These are phyloP conservation scores for Colistium nudipinnis DNA, from an alignment of 2,113 vertebrate genomes.

Conservation along the genomic window DNA sequence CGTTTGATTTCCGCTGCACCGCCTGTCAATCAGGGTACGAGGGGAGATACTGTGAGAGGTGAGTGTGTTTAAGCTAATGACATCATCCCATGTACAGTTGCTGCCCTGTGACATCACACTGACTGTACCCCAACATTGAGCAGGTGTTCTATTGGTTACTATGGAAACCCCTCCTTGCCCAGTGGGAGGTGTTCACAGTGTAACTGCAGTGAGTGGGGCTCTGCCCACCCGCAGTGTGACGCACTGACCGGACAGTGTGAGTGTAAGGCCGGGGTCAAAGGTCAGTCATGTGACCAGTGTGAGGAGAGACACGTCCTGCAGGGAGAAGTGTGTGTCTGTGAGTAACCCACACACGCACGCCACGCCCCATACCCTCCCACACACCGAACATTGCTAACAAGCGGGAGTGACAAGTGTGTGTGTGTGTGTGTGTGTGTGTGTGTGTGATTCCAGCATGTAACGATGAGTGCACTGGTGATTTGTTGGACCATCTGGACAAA, in stretches of 20 bases:
- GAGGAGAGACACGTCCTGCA: constrained; percentile 84
- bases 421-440: not conserved
- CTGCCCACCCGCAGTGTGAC: constrained; percentile 81
- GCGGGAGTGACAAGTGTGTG: not conserved
- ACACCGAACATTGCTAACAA: not conserved
- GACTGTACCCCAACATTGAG: not conserved
- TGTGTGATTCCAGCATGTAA: constrained; percentile 83
- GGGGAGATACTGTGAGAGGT: constrained; percentile 93
- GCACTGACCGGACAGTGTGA: constrained; percentile 83
- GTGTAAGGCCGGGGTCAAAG: constrained; percentile 86
- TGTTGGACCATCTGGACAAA: constrained; percentile 84
- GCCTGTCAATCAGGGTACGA: constrained; percentile 89
- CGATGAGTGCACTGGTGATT: constrained; percentile 85
- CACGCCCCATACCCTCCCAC: not conserved
- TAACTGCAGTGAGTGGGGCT: constrained; percentile 83
- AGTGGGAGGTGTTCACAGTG: constrained; percentile 84
- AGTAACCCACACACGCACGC: constrained; percentile 65
- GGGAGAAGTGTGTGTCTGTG: constrained; percentile 87
- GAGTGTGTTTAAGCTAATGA: too few relatives aligned
- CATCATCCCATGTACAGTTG: not conserved
- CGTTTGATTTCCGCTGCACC: constrained; percentile 84
- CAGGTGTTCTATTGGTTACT: constrained; percentile 90
- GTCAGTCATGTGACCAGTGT: constrained; percentile 87
- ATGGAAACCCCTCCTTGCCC: constrained; percentile 82
- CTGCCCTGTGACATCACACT: not conserved